A percentile compares a stretch with the other conserved stretches of the same genome.
These are phyloP conservation scores for Onthophagus taurus DNA, from an alignment of 1,140 invertebrate species.

Conservation along the genomic window DNA sequence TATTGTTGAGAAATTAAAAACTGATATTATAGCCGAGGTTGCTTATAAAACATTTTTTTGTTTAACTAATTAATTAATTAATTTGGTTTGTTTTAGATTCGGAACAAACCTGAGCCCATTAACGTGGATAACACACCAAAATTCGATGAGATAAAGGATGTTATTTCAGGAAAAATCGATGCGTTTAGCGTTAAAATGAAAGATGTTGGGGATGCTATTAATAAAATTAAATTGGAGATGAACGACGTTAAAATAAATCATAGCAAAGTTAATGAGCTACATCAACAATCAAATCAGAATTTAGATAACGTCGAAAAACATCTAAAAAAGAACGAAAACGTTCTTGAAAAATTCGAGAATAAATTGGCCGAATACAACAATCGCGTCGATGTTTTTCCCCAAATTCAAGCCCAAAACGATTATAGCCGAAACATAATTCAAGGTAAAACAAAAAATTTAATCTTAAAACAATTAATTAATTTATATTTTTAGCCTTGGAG, in stretches of 20 bases:
- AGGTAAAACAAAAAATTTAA: constrained; percentile 18
- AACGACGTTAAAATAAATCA: constrained; percentile 33
- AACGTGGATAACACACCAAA: constrained; percentile 25
- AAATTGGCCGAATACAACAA: constrained; percentile 45
- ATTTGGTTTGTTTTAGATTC: no score
- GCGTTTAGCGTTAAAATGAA: constrained; percentile 44
- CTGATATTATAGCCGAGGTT: constrained; percentile 27
- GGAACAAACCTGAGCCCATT: no score
- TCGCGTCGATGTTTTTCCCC: constrained; percentile 40
- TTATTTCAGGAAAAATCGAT: constrained; percentile 46
- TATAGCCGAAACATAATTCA: constrained; percentile 36
- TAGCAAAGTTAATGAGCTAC: constrained; percentile 29
- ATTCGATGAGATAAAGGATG: constrained; percentile 36
- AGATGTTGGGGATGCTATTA: constrained; percentile 43
- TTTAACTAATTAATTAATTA: not conserved
- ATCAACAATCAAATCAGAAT: constrained; percentile 27
- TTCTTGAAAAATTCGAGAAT: constrained; percentile 44
- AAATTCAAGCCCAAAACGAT: constrained; percentile 33
- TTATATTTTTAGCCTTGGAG: constrained; percentile 23
- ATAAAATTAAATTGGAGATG: constrained; percentile 36
- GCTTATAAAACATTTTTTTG: constrained; percentile 2
- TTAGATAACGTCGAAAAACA: constrained; percentile 32
- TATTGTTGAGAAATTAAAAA: constrained; percentile 35
- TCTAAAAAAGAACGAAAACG: constrained; percentile 37
- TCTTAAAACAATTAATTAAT: not conserved